Conservation (phyloP, 2,797 vertebrate species). For the Forpus xanthops region DNA sequence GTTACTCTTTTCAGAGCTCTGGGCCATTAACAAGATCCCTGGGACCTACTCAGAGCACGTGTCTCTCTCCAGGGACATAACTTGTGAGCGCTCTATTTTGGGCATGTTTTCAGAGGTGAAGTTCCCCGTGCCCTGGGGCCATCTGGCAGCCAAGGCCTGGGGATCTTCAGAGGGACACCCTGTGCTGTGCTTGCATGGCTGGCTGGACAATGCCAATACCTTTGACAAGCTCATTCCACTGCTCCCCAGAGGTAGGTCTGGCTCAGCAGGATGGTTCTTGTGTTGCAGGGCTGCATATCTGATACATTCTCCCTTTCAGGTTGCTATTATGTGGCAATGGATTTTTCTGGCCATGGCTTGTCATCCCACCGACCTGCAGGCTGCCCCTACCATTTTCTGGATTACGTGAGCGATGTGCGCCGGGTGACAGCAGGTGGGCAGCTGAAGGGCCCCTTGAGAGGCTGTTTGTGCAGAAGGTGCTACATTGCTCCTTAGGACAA, state of each 20-base stretch:
- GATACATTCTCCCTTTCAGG: slow-evolving; percentile 68
- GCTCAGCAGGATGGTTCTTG: background rate
- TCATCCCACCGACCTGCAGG: slow-evolving; percentile 87
- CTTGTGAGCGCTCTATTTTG: background rate
- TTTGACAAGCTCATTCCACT: slow-evolving; percentile 89
- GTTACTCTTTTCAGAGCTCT: slow-evolving; percentile 31
- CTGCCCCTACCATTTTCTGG: slow-evolving; percentile 76
- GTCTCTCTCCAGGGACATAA: background rate
- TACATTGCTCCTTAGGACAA: background rate
- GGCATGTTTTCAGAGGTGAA: slow-evolving; percentile 77
- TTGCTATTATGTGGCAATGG: slow-evolving; percentile 84
- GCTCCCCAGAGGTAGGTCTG: slow-evolving; percentile 79
- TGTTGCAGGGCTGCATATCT: background rate
- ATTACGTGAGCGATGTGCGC: slow-evolving; percentile 82
- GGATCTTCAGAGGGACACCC: slow-evolving; percentile 80
- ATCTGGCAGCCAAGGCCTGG: slow-evolving; percentile 87
- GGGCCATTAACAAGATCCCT: background rate
- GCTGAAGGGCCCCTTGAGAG: background rate
- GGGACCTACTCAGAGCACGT: background rate
- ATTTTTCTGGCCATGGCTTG: slow-evolving; percentile 88
- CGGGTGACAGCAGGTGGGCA: slow-evolving; percentile 80
- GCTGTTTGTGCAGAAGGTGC: background rate
- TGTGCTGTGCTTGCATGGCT: slow-evolving; percentile 90
- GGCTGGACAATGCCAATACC: slow-evolving; percentile 90
- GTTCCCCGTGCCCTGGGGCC: slow-evolving; percentile 89